phyloP scores from a whole-genome alignment of 2,113 vertebrate species.

The Rhynchopsitta pachyrhyncha region DNA sequence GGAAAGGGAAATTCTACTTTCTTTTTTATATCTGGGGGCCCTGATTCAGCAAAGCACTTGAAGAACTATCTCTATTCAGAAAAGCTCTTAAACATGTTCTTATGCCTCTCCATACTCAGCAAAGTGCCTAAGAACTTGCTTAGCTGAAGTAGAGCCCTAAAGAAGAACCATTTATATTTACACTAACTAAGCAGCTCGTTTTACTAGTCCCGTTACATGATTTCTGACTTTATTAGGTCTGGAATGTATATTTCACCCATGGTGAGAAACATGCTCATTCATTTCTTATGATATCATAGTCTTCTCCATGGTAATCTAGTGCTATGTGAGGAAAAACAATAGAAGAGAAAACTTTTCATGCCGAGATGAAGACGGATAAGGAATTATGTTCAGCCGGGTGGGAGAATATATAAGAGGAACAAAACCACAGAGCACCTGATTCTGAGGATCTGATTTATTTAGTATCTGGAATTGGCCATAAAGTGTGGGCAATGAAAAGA shows the following conservation, averaged over 20 bases:
- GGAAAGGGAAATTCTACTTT: not conserved
- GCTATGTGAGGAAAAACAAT: conserved; percentile 65
- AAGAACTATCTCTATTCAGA: not conserved
- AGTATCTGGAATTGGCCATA: conserved; percentile 66
- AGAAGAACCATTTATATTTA: conserved; percentile 10
- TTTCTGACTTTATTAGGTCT: conserved; percentile 60
- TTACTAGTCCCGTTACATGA: conserved; percentile 34
- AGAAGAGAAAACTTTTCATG: conserved; percentile 40
- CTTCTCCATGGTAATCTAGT: conserved; percentile 60
- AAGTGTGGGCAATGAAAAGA: conserved; percentile 65
- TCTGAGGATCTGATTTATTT: conserved; percentile 65
- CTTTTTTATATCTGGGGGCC: not conserved
- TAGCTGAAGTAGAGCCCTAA: not conserved
- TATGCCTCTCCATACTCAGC: not conserved
- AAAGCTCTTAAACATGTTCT: not conserved
- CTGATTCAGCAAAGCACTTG: not conserved
- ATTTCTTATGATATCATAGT: conserved; percentile 60
- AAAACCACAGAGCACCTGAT: conserved; percentile 58
- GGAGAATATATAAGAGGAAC: conserved; percentile 54
- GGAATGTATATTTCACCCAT: conserved; percentile 55
- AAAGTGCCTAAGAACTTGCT: not conserved
- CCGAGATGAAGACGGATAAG: conserved; percentile 38
- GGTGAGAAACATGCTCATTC: conserved; percentile 52
- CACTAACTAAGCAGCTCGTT: conserved; percentile 2
- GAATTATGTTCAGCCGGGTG: conserved; percentile 50